Percentiles rank a stretch among this genome's conserved stretches.
Conservation (phyloP, 2,113 vertebrate species). For the Lathamus discolor region DNA sequence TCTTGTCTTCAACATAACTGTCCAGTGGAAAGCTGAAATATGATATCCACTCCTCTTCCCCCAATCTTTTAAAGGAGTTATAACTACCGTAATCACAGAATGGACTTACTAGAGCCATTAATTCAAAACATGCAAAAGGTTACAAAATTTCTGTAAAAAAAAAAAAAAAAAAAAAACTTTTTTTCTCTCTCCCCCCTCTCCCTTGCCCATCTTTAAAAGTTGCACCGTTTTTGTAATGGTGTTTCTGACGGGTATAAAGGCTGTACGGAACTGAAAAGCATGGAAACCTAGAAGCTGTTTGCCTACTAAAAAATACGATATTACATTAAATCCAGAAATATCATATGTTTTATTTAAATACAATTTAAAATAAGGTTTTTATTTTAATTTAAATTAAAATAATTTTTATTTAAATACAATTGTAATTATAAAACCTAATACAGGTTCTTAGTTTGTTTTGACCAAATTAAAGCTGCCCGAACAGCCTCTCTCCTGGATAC, state of each 20-base stretch:
- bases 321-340: not conserved
- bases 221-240: not conserved
- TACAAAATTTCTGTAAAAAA: not conserved
- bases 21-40: not conserved
- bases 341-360: not conserved
- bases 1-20: not conserved
- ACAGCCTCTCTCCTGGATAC: not conserved
- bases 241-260: not conserved
- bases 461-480: not conserved
- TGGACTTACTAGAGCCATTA: not conserved
- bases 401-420: too few species aligned
- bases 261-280: not conserved
- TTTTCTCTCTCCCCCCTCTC: not conserved
- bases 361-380: too few species aligned
- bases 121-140: not conserved
- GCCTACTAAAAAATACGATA: not conserved
- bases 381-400: too few species aligned
- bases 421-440: too few species aligned
- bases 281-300: not conserved
- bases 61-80: not conserved
- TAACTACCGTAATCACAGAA: not conserved
- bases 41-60: not conserved
- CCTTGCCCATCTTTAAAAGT: not conserved
- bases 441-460: not conserved
- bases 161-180: not conserved